A percentile compares a stretch with the other conserved stretches of the same genome.
Conservation (phyloP, 2,113 vertebrate species). For the Callopanchax toddi region DNA sequence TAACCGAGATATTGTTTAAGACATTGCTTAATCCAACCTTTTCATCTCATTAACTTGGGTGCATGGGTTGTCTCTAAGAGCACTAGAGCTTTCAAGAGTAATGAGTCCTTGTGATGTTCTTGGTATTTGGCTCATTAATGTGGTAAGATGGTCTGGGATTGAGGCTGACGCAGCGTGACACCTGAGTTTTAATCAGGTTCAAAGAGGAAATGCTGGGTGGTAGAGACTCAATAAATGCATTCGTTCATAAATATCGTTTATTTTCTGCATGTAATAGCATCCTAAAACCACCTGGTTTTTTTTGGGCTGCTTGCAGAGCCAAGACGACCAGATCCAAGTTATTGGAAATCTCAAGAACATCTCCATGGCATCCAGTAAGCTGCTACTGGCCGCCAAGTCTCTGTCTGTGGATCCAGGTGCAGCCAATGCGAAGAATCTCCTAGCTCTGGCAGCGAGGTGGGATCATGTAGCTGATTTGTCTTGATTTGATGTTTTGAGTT, state of each 20-base stretch:
- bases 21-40: constrained; percentile 59
- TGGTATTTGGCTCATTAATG: constrained; percentile 77
- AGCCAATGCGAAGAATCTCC: constrained; percentile 96
- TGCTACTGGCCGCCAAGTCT: constrained; percentile 96
- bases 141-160: constrained; percentile 62
- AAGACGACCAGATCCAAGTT: constrained; percentile 99
- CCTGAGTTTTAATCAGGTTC: constrained; percentile 44
- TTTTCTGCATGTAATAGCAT: not conserved
- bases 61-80: constrained; percentile 47
- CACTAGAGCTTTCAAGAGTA: constrained; percentile 51
- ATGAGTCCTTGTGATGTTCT: constrained; percentile 72
- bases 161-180: constrained; percentile 67
- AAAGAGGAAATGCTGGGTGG: constrained; percentile 22
- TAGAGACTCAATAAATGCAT: not conserved
- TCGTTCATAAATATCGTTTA: not conserved
- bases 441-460: constrained; percentile 96
- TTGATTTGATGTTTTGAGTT: constrained; percentile 3
- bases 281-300: constrained; percentile 8
- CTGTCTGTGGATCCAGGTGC: constrained; percentile 97
- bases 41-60: constrained; percentile 60
- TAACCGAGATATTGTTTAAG: constrained; percentile 40
- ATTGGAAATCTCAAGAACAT: constrained; percentile 99
- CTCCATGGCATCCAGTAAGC: constrained; percentile 98
- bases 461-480: constrained; percentile 28
- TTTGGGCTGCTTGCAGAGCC: constrained; percentile 79